These are phyloP conservation scores for Cephus nigrinus DNA, from an alignment of 2,888 invertebrate species.

Conservation along the genomic window DNA sequence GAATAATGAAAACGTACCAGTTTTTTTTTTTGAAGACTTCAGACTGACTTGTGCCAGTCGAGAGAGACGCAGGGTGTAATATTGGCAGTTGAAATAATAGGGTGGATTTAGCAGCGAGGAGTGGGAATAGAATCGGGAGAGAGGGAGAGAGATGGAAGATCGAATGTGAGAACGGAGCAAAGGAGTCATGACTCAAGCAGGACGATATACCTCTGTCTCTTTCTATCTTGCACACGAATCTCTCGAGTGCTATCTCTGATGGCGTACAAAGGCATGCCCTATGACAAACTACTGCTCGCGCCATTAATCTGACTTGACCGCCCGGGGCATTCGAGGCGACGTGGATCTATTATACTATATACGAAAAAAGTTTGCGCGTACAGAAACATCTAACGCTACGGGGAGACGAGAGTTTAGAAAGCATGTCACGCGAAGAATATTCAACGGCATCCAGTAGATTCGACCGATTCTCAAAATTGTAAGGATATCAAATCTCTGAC, in stretches of 20 bases:
- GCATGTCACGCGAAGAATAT: background rate
- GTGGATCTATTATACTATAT: conserved; percentile 40
- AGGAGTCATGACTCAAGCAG: background rate
- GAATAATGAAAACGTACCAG: background rate
- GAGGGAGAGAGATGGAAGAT: background rate
- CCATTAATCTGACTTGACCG: conserved; percentile 49
- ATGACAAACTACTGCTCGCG: conserved; percentile 8
- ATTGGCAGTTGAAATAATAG: background rate
- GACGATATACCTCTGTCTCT: background rate
- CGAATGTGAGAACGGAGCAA: background rate
- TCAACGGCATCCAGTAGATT: background rate
- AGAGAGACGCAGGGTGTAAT: background rate
- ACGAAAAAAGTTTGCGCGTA: background rate
- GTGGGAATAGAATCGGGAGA: background rate
- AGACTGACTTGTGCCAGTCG: background rate
- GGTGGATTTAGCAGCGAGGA: background rate
- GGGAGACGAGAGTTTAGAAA: background rate
- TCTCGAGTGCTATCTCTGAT: background rate
- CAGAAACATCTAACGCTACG: background rate
- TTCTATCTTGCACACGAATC: background rate
- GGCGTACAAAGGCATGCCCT: background rate
- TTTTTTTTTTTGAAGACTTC: background rate
- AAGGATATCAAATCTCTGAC: background rate
- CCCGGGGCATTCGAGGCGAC: conserved; percentile 32
- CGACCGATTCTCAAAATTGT: background rate